Base-by-base conservation (phyloP, 2,797 vertebrate species). In the Chaenodraco wilsoni region DNA sequence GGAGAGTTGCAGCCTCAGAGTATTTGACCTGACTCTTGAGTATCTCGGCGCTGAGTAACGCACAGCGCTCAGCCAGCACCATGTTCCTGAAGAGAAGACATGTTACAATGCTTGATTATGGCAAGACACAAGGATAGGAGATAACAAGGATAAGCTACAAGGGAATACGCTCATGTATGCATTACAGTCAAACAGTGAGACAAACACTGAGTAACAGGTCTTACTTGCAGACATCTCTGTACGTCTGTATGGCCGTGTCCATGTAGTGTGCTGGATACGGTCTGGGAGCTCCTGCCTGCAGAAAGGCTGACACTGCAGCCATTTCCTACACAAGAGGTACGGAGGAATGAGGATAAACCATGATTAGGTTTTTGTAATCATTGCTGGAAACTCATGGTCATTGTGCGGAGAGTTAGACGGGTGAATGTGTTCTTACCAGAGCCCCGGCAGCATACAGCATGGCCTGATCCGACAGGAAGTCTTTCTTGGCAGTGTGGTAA, bases 401-500 rank as follows among this genome's bases (percentile, higher is more conserved):
- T 7, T 8, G 55, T 43, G 12, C 31, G 14, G 9, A 43, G 23
- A 52, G 12, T 31, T 0, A 31, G 11, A 49, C 9, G 48, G 21
- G 54, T 74, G 46, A 46, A 19, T 6, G 19, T 49, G n/a, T 9
- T 58, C 94, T 91, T 83, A 99, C 98, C 97, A 99, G 93, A 6
- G 98, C 95, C 60, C 98, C 97, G 59, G 98, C 98, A 80, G 98
- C 98, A 83, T 99, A 99, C 74, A 99, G 93, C 97, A 98, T 98
- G 84, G 98, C 98, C 94, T 99, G 98, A 91, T 99, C 98, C 37
- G 96, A 98, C 75, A 98, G 94, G 87, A 99, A 99, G 91, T 99
- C 98, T 74, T 99, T 99, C 92, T 99, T 99, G 81, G 98, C 98
- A 31, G 97, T 98, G 91, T 99, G 98, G 88, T 99, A 99, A 84